phyloP scores from a whole-genome alignment of 2,113 vertebrate genomes.

The Hypanus sabinus region DNA sequence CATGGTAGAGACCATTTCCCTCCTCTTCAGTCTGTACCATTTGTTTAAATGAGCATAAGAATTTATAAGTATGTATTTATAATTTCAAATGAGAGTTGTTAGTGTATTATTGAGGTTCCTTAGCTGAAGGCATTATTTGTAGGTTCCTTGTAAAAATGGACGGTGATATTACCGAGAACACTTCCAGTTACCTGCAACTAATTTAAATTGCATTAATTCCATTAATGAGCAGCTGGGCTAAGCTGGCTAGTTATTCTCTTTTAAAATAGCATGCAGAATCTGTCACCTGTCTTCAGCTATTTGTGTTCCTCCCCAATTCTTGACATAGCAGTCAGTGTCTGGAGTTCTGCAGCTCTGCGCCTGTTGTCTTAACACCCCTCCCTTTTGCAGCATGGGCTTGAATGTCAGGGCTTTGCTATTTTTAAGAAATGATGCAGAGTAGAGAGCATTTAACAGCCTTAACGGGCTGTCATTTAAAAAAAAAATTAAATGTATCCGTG shows the following conservation, averaged over 20 bases:
- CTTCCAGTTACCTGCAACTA: conserved; percentile 15
- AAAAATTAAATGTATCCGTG: background rate
- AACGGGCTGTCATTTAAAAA: background rate
- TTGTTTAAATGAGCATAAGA: background rate
- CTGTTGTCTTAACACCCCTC: conserved; percentile 34
- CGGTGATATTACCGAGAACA: background rate
- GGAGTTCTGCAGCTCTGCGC: conserved; percentile 24
- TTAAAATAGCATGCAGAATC: conserved; percentile 9
- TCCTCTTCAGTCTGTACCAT: background rate
- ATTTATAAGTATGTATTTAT: background rate
- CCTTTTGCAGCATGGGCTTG: conserved; percentile 7
- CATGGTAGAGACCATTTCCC: background rate
- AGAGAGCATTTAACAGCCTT: conserved; percentile 23
- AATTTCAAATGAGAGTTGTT: background rate
- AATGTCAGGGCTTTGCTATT: conserved; percentile 31
- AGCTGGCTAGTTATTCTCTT: conserved; percentile 13
- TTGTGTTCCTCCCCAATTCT: conserved; percentile 34
- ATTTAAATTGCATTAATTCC: conserved; percentile 18
- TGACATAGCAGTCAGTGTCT: conserved; percentile 33
- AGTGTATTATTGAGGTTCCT: background rate
- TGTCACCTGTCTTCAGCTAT: conserved; percentile 36
- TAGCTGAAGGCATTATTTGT: background rate
- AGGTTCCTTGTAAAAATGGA: background rate
- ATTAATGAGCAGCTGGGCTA: conserved; percentile 20
- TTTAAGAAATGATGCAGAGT: conserved; percentile 27